Percentiles rank a stretch among this genome's conserved stretches.
These are phyloP conservation scores for Sebastes iracundus DNA, from an alignment of 2,797 vertebrate genomes.

Conservation along the genomic window DNA sequence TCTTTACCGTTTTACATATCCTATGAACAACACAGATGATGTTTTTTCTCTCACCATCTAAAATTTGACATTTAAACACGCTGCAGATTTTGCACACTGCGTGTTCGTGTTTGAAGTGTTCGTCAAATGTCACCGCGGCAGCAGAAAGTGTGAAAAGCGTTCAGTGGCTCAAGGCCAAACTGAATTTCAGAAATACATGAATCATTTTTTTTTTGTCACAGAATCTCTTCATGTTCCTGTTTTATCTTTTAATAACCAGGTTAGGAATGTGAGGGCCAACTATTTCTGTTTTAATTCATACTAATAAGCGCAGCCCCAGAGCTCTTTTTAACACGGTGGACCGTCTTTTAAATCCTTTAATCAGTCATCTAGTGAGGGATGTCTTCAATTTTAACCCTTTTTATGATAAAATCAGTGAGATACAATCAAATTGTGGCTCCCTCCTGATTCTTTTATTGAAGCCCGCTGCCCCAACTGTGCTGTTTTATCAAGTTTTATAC, in stretches of 20 bases:
- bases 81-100: not conserved
- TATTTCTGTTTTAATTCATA: not conserved
- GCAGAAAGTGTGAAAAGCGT: not conserved
- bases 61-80: slow-evolving; percentile 36
- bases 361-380: not conserved
- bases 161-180: not conserved
- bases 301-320: not conserved
- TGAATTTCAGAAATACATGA: slow-evolving; percentile 13
- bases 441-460: not conserved
- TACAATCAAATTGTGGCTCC: not conserved
- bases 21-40: not conserved
- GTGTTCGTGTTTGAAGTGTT: not conserved
- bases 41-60: not conserved
- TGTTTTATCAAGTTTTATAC: not conserved
- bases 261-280: not conserved
- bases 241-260: not conserved
- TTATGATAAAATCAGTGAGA: not conserved
- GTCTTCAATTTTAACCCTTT: not conserved
- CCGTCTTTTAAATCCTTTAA: not conserved
- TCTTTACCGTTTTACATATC: not conserved
- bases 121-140: slow-evolving; percentile 24
- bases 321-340: not conserved
- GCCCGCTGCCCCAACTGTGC: not conserved
- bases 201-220: slow-evolving; percentile 11
- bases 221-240: not conserved